Conservation (phyloP, 1,140 invertebrate genomes). For the Papilio helenus region DNA sequence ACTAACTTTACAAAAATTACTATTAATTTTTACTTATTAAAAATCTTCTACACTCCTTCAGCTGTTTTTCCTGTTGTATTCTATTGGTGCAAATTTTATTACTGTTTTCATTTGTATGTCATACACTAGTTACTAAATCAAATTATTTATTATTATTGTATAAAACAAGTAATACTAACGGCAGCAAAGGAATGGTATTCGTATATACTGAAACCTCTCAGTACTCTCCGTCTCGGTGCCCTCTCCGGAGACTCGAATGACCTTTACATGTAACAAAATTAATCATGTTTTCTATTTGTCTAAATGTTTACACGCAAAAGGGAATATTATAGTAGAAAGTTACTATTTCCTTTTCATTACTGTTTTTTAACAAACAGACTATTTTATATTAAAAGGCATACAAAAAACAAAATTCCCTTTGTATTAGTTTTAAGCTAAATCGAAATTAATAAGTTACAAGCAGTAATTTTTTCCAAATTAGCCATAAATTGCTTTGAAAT, state of each 20-base stretch:
- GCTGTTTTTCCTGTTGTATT: too few relatives aligned
- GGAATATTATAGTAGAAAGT: not conserved
- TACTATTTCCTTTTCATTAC: not conserved
- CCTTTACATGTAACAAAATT: constrained; percentile 37
- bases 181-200: constrained; percentile 62
- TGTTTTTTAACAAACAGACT: too few relatives aligned
- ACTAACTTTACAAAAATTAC: too few relatives aligned
- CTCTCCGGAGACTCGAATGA: constrained; percentile 53
- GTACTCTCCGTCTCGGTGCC: constrained; percentile 54
- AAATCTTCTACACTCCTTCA: too few relatives aligned
- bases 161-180: constrained; percentile 52
- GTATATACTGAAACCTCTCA: constrained; percentile 55
- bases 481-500: constrained; percentile 8
- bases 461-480: not conserved
- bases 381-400: not conserved
- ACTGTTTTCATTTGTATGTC: too few relatives aligned
- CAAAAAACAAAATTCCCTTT: not conserved
- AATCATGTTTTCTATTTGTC: not conserved
- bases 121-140: too few relatives aligned
- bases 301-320: not conserved
- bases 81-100: too few relatives aligned
- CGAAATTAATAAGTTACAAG: not conserved
- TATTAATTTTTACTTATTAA: too few relatives aligned
- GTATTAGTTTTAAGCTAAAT: not conserved
- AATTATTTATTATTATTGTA: too few relatives aligned